These are phyloP conservation scores for Sardina pilchardus DNA, from an alignment of 2,113 vertebrate species.

Conservation along the genomic window DNA sequence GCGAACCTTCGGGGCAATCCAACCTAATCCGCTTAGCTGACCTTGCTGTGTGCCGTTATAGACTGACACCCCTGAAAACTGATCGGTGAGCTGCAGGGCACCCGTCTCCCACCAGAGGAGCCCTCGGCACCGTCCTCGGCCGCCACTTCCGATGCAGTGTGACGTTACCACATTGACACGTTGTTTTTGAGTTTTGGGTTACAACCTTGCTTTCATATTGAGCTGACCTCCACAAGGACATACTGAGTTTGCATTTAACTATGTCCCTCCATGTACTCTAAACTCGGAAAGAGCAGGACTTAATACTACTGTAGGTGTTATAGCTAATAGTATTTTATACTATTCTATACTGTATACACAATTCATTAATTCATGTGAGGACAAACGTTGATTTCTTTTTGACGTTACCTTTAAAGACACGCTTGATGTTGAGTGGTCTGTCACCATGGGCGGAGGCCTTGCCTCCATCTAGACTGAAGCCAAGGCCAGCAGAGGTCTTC, in stretches of 20 bases:
- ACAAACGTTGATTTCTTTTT: neutral
- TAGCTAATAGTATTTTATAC: no score
- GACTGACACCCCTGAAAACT: neutral
- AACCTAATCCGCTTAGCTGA: constrained; percentile 1
- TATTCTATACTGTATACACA: neutral
- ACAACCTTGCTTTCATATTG: constrained; percentile 6
- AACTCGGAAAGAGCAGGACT: neutral
- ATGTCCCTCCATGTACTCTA: neutral
- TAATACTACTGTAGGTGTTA: no score
- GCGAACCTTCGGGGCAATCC: neutral
- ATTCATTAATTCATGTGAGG: neutral
- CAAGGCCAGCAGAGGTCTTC: constrained; percentile 88
- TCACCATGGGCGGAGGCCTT: constrained; percentile 80
- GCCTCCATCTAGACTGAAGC: constrained; percentile 88
- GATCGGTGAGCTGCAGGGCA: neutral
- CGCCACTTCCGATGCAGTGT: neutral
- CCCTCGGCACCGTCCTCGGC: neutral
- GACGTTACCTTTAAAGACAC: constrained; percentile 85
- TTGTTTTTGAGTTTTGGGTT: neutral
- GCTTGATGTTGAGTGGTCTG: constrained; percentile 83
- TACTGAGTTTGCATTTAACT: neutral
- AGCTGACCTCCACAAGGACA: neutral
- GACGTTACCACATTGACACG: neutral
- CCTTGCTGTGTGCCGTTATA: neutral
- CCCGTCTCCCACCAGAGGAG: neutral